Evolutionary conservation across 2,797 vertebrate genomes (phyloP).

Genomic region (Salmo trutta): DNA sequence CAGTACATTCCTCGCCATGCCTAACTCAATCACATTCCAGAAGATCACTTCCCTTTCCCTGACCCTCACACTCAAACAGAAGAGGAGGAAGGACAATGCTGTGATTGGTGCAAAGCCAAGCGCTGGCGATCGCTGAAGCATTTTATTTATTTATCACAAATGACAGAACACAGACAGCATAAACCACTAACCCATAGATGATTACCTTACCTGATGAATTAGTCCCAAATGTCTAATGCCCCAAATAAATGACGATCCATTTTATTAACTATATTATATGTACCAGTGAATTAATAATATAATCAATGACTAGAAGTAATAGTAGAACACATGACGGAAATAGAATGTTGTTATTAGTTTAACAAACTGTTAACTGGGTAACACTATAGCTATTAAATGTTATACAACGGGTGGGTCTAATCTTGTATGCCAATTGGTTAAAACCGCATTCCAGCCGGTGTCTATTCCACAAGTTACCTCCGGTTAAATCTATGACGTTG

Average conservation of each 20-base stretch:
- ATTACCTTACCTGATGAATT: slow-evolving; percentile 9
- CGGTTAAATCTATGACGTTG: no score
- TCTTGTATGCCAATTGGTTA: no score
- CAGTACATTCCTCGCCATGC: slow-evolving; percentile 59
- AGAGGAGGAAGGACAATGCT: not conserved
- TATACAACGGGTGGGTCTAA: no score
- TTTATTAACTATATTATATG: no score
- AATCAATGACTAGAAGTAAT: no score
- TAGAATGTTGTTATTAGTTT: not conserved
- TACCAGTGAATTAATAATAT: no score
- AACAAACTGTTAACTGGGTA: not conserved
- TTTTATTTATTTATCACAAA: slow-evolving; percentile 31
- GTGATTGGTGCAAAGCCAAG: slow-evolving; percentile 7
- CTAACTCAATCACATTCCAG: slow-evolving; percentile 41
- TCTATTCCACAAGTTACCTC: no score
- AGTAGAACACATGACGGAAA: no score
- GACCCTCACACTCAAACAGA: slow-evolving; percentile 26
- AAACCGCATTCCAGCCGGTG: no score
- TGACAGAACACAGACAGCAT: slow-evolving; percentile 22
- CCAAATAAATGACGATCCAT: not conserved
- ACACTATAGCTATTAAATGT: not conserved
- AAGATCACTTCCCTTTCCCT: slow-evolving; percentile 19
- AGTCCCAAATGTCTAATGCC: not conserved
- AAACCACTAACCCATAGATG: not conserved
- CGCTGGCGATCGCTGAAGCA: not conserved